A percentile compares a stretch with the other conserved stretches of the same genome.
These are phyloP conservation scores for Bombus polaris DNA, from an alignment of 1,140 invertebrate genomes.

Conservation along the genomic window DNA sequence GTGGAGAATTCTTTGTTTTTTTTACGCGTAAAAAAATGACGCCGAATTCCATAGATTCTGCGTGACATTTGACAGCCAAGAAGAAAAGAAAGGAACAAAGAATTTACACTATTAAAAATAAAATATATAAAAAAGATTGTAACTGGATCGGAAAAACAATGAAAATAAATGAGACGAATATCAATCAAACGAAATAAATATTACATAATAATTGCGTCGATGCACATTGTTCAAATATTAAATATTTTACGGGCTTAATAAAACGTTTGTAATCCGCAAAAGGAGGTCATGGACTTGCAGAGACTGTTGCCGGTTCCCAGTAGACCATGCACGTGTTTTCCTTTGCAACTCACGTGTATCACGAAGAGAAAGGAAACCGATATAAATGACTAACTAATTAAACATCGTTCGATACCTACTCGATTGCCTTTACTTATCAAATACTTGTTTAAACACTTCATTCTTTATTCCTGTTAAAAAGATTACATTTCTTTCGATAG, in stretches of 20 bases:
- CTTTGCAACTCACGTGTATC: conserved; percentile 41
- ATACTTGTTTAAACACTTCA: not conserved
- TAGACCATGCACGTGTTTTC: conserved; percentile 49
- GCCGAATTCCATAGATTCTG: not conserved
- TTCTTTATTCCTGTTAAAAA: too few species aligned
- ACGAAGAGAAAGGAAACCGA: conserved; percentile 37
- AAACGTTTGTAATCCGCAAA: conserved; percentile 19
- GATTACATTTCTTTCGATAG: not conserved
- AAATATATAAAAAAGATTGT: not conserved
- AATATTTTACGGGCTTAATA: not conserved
- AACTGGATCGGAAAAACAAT: too few species aligned
- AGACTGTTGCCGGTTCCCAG: conserved; percentile 24
- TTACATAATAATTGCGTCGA: too few species aligned
- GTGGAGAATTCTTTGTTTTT: not conserved
- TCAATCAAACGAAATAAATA: too few species aligned
- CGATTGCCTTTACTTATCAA: not conserved
- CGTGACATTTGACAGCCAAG: not conserved
- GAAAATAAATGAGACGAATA: too few species aligned
- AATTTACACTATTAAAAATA: not conserved
- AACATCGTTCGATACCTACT: not conserved
- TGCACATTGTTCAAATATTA: too few species aligned
- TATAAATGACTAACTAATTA: conserved; percentile 29
- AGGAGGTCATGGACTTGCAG: conserved; percentile 47
- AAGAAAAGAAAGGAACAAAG: not conserved
- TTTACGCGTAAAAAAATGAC: not conserved